Evolutionary conservation across 92 coral and sea anemone species (phyloP).

Genomic region (Porites cylindrica): DNA sequence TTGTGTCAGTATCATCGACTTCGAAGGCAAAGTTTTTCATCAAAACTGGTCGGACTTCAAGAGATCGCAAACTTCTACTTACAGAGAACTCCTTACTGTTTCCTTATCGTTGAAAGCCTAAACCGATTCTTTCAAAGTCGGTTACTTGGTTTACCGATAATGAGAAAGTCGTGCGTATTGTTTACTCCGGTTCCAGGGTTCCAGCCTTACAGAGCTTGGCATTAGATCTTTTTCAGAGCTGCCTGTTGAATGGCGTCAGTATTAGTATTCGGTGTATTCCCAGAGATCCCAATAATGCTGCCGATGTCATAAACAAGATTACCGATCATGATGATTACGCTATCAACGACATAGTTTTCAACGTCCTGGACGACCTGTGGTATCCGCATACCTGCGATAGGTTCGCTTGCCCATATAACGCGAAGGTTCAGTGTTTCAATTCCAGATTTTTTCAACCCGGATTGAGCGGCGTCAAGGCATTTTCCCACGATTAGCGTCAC

Average conservation of each 20-base stretch:
- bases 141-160: slow-evolving; percentile 55
- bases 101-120: slow-evolving; percentile 26
- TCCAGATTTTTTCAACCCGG: slow-evolving; percentile 61
- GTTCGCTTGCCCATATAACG: slow-evolving; percentile 18
- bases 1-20: slow-evolving; percentile 20
- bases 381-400: slow-evolving; percentile 56
- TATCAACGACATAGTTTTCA: slow-evolving; percentile 45
- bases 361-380: slow-evolving; percentile 35
- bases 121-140: neutral
- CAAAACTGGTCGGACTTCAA: neutral
- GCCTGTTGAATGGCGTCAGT: too few relatives aligned
- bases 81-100: neutral
- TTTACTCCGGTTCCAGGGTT: slow-evolving; percentile 27
- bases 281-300: neutral
- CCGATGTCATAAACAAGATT: slow-evolving; percentile 27
- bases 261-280: neutral
- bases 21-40: neutral
- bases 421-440: slow-evolving; percentile 29
- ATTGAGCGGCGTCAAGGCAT: slow-evolving; percentile 56
- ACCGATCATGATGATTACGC: slow-evolving; percentile 52
- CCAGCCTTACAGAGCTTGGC: slow-evolving; percentile 10
- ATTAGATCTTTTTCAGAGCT: too few relatives aligned
- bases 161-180: slow-evolving; percentile 37
- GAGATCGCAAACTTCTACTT: neutral
- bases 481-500: slow-evolving; percentile 55